Evolutionary conservation across 2,888 invertebrate genomes (phyloP), one percentile per base, ranked within the genome.

Genomic region (Macropis europaea): DNA sequence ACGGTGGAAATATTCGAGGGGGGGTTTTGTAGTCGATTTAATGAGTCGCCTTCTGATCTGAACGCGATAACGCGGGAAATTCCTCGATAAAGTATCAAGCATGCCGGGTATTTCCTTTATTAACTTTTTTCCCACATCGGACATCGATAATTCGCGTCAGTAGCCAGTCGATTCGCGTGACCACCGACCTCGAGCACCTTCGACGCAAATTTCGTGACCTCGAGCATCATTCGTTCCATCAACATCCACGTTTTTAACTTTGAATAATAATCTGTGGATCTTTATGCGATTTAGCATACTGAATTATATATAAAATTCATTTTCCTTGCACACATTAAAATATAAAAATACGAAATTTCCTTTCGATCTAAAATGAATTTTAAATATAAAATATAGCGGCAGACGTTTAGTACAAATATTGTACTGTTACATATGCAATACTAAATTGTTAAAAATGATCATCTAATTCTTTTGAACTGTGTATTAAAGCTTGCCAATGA

Each of bases 71-170:
- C 67, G 68, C 56, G 73, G 56, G 52, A 78, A 86, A 85, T 86
- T 69, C 80, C 74, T 77, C 85, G 81, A 84, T 85, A 85, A 71
- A 82, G 76, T 80, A 81, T 75, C 73, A 76, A 84, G 85, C 73
- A 69, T 73, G 73, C 66, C 71, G 78, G 82, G 86, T 89, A 88
- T 87, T 87, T 87, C 85, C 85, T 83, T 87, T 88, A 88, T 87
- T 86, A 87, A 87, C 85, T 66, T 87, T 86, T 86, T 84, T 79
- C 62, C 66, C 63, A 63, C 76, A 80, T 77, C 73, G 77, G 36
- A 63, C 73, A 59, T 69, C 66, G 64, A 56, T 70, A 61, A 42
- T 70, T 53, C 64, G 38, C 63, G 43, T 48, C 26, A 36, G 62
- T 57, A 30, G 34, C 30, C 40, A 43, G 30, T 26, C 36, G 48